These are phyloP conservation scores for Gymnobelideus leadbeateri DNA, from an alignment of 2,113 vertebrate genomes.

Conservation along the genomic window DNA sequence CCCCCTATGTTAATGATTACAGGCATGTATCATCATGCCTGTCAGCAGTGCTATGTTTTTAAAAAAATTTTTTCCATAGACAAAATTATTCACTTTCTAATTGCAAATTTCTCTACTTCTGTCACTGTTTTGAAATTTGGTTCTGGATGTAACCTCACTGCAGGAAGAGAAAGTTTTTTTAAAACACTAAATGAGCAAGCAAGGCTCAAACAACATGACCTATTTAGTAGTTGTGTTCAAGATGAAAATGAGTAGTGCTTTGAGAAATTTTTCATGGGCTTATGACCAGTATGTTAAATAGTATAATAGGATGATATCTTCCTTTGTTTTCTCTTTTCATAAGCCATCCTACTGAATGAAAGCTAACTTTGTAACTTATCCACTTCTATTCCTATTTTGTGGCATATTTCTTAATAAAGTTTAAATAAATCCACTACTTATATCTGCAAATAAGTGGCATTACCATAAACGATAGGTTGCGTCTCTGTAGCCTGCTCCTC, in stretches of 20 bases:
- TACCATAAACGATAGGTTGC: constrained; percentile 99
- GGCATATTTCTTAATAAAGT: constrained; percentile 1
- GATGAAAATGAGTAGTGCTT: background rate
- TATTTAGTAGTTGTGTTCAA: constrained; percentile 7
- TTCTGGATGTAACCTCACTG: background rate
- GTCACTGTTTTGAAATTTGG: constrained; percentile 24
- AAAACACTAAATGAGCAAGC: background rate
- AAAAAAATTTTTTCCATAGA: background rate
- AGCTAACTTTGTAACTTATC: constrained; percentile 18
- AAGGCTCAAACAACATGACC: constrained; percentile 12
- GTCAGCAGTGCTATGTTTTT: background rate
- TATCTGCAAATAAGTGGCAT: constrained; percentile 13
- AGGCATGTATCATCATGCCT: background rate
- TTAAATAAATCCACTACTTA: background rate
- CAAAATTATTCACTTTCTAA: background rate
- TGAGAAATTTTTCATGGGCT: constrained; percentile 12
- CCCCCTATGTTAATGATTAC: background rate
- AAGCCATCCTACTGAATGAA: background rate
- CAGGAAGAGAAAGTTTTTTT: background rate
- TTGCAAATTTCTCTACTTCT: background rate
- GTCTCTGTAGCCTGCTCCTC: constrained; percentile 99
- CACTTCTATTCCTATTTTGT: constrained; percentile 32
- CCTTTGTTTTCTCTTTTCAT: constrained; percentile 22
- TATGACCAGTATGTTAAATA: constrained; percentile 28
- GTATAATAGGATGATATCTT: constrained; percentile 9